Evolutionary conservation across 2,113 vertebrate species (phyloP).

Genomic region (Cryptomyrus ogoouensis): DNA sequence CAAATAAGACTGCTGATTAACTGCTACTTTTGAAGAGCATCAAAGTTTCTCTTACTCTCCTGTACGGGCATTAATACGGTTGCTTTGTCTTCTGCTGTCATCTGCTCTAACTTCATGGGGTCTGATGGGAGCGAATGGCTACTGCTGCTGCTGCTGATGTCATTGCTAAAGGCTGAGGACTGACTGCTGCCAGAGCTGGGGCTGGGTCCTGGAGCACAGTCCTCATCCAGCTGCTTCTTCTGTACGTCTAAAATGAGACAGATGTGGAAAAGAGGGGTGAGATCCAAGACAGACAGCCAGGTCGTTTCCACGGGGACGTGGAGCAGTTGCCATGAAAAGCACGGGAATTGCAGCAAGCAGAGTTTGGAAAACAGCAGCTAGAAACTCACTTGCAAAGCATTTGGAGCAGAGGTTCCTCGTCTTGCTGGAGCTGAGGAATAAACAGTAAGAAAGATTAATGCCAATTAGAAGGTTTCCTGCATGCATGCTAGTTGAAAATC

Average conservation of each 20-base stretch:
- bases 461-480: neutral
- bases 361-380: neutral
- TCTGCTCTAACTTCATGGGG: constrained; percentile 70
- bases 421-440: constrained; percentile 76
- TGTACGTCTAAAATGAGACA: constrained; percentile 70
- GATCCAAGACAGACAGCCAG: constrained; percentile 11
- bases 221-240: constrained; percentile 86
- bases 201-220: constrained; percentile 78
- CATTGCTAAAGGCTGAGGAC: constrained; percentile 76
- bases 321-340: neutral
- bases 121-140: constrained; percentile 69
- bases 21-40: neutral
- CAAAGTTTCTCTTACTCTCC: constrained; percentile 68
- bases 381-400: constrained; percentile 74
- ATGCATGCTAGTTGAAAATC: neutral
- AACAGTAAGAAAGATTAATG: neutral
- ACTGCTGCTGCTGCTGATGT: constrained; percentile 75
- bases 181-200: constrained; percentile 79
- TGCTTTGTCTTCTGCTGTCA: constrained; percentile 72
- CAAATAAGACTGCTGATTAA: neutral
- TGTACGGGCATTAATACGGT: constrained; percentile 68
- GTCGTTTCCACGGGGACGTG: neutral
- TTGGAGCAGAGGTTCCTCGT: constrained; percentile 30
- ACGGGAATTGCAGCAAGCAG: neutral
- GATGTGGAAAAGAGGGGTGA: constrained; percentile 10